phyloP scores from a whole-genome alignment of 1,140 invertebrate species.

The Zaprionus nigranus region DNA sequence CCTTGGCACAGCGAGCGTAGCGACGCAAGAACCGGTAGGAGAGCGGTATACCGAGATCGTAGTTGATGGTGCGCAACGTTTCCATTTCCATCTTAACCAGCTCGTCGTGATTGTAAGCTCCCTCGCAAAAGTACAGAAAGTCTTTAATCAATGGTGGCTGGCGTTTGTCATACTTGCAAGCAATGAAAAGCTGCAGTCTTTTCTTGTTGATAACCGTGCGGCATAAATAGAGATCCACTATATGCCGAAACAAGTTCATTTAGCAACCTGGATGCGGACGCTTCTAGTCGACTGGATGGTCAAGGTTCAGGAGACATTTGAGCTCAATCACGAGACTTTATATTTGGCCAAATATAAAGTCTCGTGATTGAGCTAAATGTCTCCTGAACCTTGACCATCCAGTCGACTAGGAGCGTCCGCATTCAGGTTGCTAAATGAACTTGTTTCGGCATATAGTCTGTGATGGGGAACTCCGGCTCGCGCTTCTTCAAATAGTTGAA shows the following conservation, averaged over 20 bases:
- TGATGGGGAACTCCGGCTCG: constrained; percentile 90
- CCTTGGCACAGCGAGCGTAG: constrained; percentile 95
- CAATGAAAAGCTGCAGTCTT: constrained; percentile 95
- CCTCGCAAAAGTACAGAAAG: constrained; percentile 98
- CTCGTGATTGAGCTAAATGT: constrained; percentile 99
- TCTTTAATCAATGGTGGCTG: constrained; percentile 96
- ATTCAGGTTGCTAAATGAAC: constrained; percentile 91
- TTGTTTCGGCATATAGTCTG: constrained; percentile 93
- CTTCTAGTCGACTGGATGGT: too few species aligned
- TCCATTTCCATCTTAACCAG: constrained; percentile 96
- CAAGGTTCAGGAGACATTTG: too few species aligned
- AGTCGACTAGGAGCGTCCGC: constrained; percentile 97
- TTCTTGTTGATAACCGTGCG: constrained; percentile 89
- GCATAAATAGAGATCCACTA: constrained; percentile 96
- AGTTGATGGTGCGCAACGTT: constrained; percentile 93
- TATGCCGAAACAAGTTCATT: too few species aligned
- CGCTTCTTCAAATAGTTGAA: constrained; percentile 96
- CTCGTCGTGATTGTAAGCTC: constrained; percentile 93
- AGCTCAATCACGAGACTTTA: too few species aligned
- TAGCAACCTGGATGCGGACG: too few species aligned
- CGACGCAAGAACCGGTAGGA: constrained; percentile 98
- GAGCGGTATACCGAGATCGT: constrained; percentile 96
- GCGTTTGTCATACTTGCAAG: constrained; percentile 98
- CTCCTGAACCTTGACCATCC: constrained; percentile 99
- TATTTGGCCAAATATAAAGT: constrained; percentile 98